Conservation (phyloP, 2,113 vertebrate genomes). For the Scophthalmus maximus region DNA sequence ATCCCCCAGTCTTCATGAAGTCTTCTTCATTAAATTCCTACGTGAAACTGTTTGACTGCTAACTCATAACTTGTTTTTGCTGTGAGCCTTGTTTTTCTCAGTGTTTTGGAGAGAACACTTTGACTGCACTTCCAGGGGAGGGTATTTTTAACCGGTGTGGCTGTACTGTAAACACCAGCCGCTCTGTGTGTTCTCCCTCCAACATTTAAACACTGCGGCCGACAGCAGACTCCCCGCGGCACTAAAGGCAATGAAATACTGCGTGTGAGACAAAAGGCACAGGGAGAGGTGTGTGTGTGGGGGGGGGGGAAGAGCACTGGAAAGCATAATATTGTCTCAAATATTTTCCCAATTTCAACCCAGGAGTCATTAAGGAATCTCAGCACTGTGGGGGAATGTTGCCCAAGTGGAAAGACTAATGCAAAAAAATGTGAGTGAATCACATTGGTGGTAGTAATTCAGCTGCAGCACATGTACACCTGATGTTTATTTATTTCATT, state of each 20-base stretch:
- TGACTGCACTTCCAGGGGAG: slow-evolving; percentile 57
- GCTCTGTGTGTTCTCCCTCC: slow-evolving; percentile 73
- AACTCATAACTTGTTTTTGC: slow-evolving; percentile 13
- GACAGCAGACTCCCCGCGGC: slow-evolving; percentile 56
- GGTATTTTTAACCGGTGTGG: slow-evolving; percentile 69
- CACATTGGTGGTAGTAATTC: slow-evolving; percentile 21
- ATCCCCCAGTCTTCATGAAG: not conserved
- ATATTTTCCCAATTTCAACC: slow-evolving; percentile 50
- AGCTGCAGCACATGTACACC: slow-evolving; percentile 43
- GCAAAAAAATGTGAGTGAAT: slow-evolving; percentile 25
- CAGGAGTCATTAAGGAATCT: slow-evolving; percentile 49
- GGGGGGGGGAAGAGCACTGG: slow-evolving; percentile 8
- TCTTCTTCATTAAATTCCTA: not conserved
- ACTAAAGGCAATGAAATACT: slow-evolving; percentile 58
- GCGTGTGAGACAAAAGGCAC: slow-evolving; percentile 40
- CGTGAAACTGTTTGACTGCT: not conserved
- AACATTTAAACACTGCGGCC: slow-evolving; percentile 65
- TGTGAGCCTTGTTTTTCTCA: slow-evolving; percentile 1
- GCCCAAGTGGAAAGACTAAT: slow-evolving; percentile 22
- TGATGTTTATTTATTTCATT: not conserved
- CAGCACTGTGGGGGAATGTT: slow-evolving; percentile 13
- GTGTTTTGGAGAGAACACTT: slow-evolving; percentile 44
- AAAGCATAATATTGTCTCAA: slow-evolving; percentile 58
- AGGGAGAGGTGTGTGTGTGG: slow-evolving; percentile 13
- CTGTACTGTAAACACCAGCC: slow-evolving; percentile 71